Evolutionary conservation across 2,797 vertebrate genomes (phyloP).

Genomic region (Sylvia borin): DNA sequence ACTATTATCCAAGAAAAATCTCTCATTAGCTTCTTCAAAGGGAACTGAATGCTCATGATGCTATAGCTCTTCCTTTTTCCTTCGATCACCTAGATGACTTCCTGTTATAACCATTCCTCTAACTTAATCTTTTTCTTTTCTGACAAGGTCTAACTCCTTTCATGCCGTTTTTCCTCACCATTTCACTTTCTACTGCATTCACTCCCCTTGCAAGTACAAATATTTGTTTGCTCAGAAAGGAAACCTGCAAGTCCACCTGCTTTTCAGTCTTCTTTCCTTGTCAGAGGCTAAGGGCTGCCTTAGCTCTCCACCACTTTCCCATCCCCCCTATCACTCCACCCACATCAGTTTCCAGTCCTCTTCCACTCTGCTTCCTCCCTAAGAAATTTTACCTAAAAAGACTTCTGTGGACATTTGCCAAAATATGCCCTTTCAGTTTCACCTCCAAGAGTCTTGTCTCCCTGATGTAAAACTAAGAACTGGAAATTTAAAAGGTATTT

Average conservation of each 20-base stretch:
- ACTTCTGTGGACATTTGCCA: neutral
- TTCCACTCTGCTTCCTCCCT: neutral
- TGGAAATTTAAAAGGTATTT: neutral
- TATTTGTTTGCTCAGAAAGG: neutral
- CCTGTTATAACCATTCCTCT: neutral
- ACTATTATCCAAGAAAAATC: neutral
- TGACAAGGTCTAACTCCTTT: neutral
- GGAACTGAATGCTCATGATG: neutral
- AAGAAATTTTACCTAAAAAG: neutral
- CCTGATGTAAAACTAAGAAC: neutral
- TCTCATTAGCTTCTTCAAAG: neutral
- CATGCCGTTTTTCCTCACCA: neutral
- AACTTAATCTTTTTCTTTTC: neutral
- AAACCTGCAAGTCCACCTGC: neutral
- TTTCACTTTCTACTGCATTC: neutral
- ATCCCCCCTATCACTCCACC: neutral
- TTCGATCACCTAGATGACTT: rapidly evolving
- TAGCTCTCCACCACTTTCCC: neutral
- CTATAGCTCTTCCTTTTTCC: neutral
- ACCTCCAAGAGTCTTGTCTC: neutral
- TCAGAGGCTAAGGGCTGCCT: neutral
- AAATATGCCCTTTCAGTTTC: neutral
- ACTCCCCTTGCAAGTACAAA: neutral
- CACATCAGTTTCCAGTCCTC: neutral
- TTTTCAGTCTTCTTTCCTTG: neutral